phyloP scores from a whole-genome alignment of 2,113 vertebrate species.

The Spea multiplicata region DNA sequence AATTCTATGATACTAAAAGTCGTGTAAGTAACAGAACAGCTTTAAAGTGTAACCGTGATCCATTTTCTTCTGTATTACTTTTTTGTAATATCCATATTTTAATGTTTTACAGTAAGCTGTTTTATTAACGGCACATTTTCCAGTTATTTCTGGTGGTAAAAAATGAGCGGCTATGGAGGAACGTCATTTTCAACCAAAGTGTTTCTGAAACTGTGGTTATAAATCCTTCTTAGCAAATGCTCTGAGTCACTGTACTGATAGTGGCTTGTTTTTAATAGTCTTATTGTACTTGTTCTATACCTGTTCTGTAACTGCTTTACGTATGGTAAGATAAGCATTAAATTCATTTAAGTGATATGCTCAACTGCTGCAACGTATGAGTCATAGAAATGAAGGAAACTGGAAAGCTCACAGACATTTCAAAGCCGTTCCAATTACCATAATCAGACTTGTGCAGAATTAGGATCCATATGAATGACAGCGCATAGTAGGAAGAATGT shows the following conservation, averaged over 20 bases:
- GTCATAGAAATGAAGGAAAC: conserved; percentile 21
- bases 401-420: conserved; percentile 6
- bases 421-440: conserved; percentile 10
- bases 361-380: conserved; percentile 30
- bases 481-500: conserved; percentile 9
- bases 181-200: conserved; percentile 11
- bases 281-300: conserved; percentile 3
- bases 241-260: conserved; percentile 25
- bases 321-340: conserved; percentile 31
- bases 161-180: neutral
- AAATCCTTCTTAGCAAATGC: conserved; percentile 3
- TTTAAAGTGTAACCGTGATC: too few species aligned
- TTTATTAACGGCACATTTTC: conserved; percentile 1
- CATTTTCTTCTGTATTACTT: too few species aligned
- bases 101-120: neutral
- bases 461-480: conserved; percentile 19
- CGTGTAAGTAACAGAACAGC: too few species aligned
- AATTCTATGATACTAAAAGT: too few species aligned
- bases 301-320: conserved; percentile 15
- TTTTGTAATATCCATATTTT: too few species aligned
- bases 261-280: conserved; percentile 1
- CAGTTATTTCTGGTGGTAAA: conserved; percentile 1
- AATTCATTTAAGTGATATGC: conserved; percentile 29
- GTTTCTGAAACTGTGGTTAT: conserved; percentile 7
- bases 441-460: neutral